These are phyloP conservation scores for Chaenodraco wilsoni DNA, from an alignment of 2,797 vertebrate genomes.

Conservation along the genomic window DNA sequence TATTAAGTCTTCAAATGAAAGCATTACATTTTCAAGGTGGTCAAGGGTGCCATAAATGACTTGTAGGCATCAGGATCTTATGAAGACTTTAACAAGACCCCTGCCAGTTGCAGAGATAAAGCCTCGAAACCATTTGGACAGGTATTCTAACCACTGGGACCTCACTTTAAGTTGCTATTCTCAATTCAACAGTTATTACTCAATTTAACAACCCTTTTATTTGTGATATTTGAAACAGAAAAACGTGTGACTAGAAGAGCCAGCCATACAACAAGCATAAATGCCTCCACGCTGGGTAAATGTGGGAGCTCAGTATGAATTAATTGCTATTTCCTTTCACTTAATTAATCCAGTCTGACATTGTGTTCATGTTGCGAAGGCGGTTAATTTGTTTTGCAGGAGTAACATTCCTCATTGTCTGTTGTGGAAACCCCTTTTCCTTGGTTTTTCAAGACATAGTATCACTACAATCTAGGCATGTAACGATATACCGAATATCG, in stretches of 20 bases:
- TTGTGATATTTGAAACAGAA: neutral
- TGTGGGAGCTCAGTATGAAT: neutral
- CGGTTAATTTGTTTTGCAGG: too few species aligned
- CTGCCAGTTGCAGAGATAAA: slow-evolving; percentile 17
- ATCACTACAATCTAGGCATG: too few species aligned
- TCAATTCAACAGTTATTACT: neutral
- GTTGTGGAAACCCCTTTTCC: too few species aligned
- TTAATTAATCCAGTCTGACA: too few species aligned
- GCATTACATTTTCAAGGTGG: slow-evolving; percentile 18
- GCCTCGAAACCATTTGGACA: slow-evolving; percentile 10
- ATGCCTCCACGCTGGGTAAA: neutral
- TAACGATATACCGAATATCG: too few species aligned
- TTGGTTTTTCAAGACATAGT: too few species aligned
- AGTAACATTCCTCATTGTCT: too few species aligned
- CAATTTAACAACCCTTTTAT: neutral
- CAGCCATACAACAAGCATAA: neutral
- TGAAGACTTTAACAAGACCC: slow-evolving; percentile 26
- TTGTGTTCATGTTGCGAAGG: too few species aligned
- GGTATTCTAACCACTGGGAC: slow-evolving; percentile 8
- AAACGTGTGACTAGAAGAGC: neutral
- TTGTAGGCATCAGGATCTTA: slow-evolving; percentile 13
- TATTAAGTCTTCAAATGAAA: slow-evolving; percentile 29
- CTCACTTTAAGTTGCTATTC: neutral
- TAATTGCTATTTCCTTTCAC: too few species aligned
- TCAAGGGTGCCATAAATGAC: slow-evolving; percentile 23